Conservation (phyloP, 2,888 invertebrate genomes). For the Diaphora mendica region DNA sequence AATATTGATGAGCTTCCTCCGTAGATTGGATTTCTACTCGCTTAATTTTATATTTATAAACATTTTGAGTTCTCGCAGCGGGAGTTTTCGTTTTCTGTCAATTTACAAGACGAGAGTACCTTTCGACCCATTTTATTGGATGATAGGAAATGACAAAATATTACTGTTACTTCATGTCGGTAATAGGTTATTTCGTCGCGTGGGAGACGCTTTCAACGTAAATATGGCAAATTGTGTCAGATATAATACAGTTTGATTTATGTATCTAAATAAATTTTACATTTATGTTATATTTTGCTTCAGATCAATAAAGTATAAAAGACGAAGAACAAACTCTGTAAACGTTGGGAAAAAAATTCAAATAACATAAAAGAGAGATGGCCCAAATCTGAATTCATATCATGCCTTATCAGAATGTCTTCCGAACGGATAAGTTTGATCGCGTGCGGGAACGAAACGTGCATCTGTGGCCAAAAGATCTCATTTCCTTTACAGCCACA, state of each 20-base stretch:
- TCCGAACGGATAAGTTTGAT: slow-evolving; percentile 65
- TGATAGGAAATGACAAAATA: slow-evolving; percentile 52
- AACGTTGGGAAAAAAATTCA: slow-evolving; percentile 56
- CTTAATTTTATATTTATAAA: slow-evolving; percentile 64
- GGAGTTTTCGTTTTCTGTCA: slow-evolving; percentile 51
- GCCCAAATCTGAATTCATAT: slow-evolving; percentile 69
- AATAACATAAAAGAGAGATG: slow-evolving; percentile 62
- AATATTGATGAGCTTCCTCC: slow-evolving; percentile 76
- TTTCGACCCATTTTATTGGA: slow-evolving; percentile 45
- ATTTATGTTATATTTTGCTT: slow-evolving; percentile 51
- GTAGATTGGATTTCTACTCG: slow-evolving; percentile 63
- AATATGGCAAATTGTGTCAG: slow-evolving; percentile 47
- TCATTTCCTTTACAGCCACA: slow-evolving; percentile 68
- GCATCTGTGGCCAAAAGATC: slow-evolving; percentile 68
- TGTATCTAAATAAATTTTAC: slow-evolving; percentile 45
- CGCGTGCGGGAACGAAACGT: slow-evolving; percentile 60
- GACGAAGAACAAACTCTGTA: slow-evolving; percentile 42
- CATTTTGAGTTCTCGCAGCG: slow-evolving; percentile 56
- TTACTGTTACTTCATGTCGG: slow-evolving; percentile 46
- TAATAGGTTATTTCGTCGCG: slow-evolving; percentile 48
- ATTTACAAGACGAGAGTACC: slow-evolving; percentile 43
- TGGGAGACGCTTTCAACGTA: slow-evolving; percentile 45
- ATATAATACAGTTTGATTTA: slow-evolving; percentile 47
- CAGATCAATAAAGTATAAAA: slow-evolving; percentile 49
- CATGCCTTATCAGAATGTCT: slow-evolving; percentile 69